A percentile compares a stretch with the other conserved stretches of the same genome.
Evolutionary conservation across 1,140 invertebrate species (phyloP).

Genomic region (Pseudomyrmex flavicornis): DNA sequence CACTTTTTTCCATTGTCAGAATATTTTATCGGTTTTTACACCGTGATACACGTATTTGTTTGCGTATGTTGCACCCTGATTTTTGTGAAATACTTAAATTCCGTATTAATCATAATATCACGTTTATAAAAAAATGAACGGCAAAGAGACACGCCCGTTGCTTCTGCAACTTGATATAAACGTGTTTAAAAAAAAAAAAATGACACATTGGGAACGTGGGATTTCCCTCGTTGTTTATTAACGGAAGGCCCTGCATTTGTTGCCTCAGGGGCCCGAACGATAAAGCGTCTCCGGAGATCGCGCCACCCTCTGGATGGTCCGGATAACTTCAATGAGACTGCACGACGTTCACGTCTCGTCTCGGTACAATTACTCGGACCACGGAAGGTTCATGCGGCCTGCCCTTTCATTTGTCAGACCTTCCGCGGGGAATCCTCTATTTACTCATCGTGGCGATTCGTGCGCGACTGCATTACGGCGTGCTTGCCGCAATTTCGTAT

Average conservation of each 20-base stretch:
- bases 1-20: neutral
- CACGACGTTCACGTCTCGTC: conserved; percentile 34
- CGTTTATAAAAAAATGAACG: neutral
- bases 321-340: conserved; percentile 62
- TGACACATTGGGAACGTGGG: neutral
- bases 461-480: conserved; percentile 34
- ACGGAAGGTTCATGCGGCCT: conserved; percentile 41
- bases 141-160: neutral
- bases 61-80: too few species aligned
- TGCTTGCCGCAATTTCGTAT: conserved; percentile 45
- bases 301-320: conserved; percentile 20
- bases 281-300: conserved; percentile 7
- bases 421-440: conserved; percentile 42
- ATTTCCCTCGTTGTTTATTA: conserved; percentile 17
- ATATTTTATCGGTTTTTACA: neutral
- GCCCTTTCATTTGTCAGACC: conserved; percentile 59
- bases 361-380: conserved; percentile 40
- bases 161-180: neutral
- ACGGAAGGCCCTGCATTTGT: neutral
- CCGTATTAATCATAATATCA: too few species aligned
- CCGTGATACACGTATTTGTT: too few species aligned
- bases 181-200: neutral
- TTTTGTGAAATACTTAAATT: too few species aligned
- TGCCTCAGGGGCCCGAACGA: neutral
- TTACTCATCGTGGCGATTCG: conserved; percentile 53